Evolutionary conservation across 2,113 vertebrate genomes (phyloP), one percentile per base, ranked within the genome.

Genomic region (Lamprotornis superbus): DNA sequence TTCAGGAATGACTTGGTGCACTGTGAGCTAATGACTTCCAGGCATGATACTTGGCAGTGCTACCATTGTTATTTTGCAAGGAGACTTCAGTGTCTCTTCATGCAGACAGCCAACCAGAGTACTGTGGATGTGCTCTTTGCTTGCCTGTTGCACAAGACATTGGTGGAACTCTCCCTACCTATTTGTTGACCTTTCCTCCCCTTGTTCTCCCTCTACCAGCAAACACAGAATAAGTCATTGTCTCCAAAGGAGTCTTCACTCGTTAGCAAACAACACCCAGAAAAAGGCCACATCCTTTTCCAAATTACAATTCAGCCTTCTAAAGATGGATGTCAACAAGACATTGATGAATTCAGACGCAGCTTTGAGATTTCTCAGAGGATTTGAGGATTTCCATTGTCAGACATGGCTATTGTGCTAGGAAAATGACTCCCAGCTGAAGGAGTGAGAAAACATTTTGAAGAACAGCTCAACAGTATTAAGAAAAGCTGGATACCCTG

Each of bases 381-480:
- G 95, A 64, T 90, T 94, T 96, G 92, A 95, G 86, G 88, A 97
- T 93, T 97, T 93, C 94, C 86, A 96, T 97, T 97, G 94, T 95
- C 88, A 97, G 92, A 86, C 89, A 78, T 53, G 92, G 92, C 94
- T 83, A 96, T 97, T 96, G 94, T 97, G 86, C 90, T 96, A 84
- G 0, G 1, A 95, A 95, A 96, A 97, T 94, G 92, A 96, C 90
- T 97, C 92, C 94, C 95, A 96, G 96, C 86, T 96, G 95, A 96
- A 94, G 67, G 92, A 93, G 92, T 90, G 86, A 94, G 94, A 96
- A 96, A 96, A 94, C 85, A 93, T 93, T 89, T 74, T 90, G 89
- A 95, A 95, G 93, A 82, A 90, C 92, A 93, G 76, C 82, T 95
- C 93, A 95, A 95, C 93, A 71, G 88, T 83, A 95, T 95, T 96